Base-by-base conservation (phyloP, 2,888 invertebrate species). In the Chironomus riparius region DNA sequence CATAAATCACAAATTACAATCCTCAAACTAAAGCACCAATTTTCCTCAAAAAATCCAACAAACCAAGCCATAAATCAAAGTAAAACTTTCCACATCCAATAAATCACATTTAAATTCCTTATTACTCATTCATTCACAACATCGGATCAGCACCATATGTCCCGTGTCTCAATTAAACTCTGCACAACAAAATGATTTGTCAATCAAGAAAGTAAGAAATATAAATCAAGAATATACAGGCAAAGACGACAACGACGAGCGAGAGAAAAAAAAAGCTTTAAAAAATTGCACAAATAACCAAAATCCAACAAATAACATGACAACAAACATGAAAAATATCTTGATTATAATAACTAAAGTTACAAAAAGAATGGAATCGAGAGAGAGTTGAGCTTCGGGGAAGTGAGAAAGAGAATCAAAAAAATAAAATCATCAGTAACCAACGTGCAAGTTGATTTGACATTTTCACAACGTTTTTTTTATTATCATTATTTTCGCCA, bases 401-500 rank as follows among this genome's bases (percentile, higher is more conserved):
- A 50, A 50, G 56, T 18, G 56, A 56, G 15, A 50, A 50, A 50
- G 56, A 56, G 15, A 12, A 65, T 22, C 10, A 65, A 18, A 65
- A 28, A 28, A 38, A 65, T n/a, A 18, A 15, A 56, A 56, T 56
- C 56, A 18, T 56, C 56, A 22, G 22, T 21, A 24, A 65, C 21
- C 22, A 65, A 65, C 65, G 21, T 65, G 65, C 71, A 71, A 71
- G 38, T 18, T 62, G 62, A 72, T 72, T 28, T 72, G 72, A 72
- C 72, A 72, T 72, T 72, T 72, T n/a, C 15, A 61, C n/a, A 24
- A 65, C 12, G 21, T 24, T 65, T 65, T 22, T 21, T 13, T 65
- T n/a, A n/a, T n/a, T n/a, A n/a, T n/a, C n/a, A n/a, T n/a, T n/a
- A n/a, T n/a, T n/a, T n/a, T n/a, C n/a, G n/a, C n/a, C n/a, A n/a